Conservation (phyloP, 2,797 vertebrate genomes). For the Fratercula arctica region DNA sequence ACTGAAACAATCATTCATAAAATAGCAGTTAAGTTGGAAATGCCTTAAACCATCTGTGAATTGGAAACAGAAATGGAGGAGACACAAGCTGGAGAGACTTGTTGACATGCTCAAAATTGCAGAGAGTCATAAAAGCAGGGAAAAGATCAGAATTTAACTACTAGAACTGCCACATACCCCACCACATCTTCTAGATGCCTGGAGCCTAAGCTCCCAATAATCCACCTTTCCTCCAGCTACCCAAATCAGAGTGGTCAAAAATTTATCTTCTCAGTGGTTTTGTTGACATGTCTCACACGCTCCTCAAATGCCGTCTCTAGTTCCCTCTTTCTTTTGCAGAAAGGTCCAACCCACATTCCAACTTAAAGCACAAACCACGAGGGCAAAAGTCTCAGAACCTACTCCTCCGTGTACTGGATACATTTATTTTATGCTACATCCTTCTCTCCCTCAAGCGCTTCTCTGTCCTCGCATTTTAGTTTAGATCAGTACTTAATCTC, state of each 20-base stretch:
- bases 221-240: not conserved
- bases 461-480: not conserved
- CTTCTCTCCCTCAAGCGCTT: not conserved
- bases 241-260: not conserved
- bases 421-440: not conserved
- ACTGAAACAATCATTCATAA: not conserved
- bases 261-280: not conserved
- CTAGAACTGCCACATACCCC: not conserved
- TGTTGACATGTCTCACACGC: accelerated
- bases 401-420: not conserved
- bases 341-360: not conserved
- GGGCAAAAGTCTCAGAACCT: not conserved
- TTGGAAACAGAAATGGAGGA: not conserved
- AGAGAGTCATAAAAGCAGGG: not conserved
- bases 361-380: not conserved
- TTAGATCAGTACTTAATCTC: not conserved
- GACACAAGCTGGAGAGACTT: not conserved
- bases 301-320: not conserved
- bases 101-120: not conserved
- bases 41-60: conserved; percentile 2
- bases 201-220: not conserved
- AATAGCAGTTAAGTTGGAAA: conserved; percentile 7
- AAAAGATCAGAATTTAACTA: not conserved
- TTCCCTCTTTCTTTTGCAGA: not conserved
- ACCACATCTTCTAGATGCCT: not conserved